These are phyloP conservation scores for Anthopleura sola DNA, from an alignment of 64 coral and sea anemone species.

Conservation along the genomic window DNA sequence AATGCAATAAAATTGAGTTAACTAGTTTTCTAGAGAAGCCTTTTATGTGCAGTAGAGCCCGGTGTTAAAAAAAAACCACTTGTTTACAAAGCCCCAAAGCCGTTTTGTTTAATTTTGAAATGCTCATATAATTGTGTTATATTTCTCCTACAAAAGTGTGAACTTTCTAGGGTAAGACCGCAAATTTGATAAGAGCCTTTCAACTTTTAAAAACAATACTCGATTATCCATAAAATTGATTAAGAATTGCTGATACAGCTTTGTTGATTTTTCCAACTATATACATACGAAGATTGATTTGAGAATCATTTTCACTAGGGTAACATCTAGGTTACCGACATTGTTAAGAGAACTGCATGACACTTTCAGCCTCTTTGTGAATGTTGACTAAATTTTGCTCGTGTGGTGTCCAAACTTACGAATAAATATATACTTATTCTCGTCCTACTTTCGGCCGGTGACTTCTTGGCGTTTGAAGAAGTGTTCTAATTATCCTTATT, in stretches of 20 bases:
- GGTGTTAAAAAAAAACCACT: too few species aligned
- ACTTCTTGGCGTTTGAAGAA: background rate
- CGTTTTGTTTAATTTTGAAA: background rate
- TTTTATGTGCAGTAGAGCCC: too few species aligned
- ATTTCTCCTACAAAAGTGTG: background rate
- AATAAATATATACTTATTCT: background rate
- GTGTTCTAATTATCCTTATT: background rate
- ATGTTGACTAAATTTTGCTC: background rate
- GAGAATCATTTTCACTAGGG: background rate
- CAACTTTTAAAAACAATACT: background rate
- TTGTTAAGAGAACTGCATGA: too few species aligned
- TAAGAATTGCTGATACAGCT: background rate
- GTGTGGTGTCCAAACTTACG: background rate
- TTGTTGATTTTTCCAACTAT: background rate
- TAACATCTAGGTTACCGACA: background rate
- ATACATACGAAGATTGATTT: background rate
- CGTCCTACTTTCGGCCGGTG: background rate
- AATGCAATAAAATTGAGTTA: too few species aligned
- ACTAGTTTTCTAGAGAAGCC: too few species aligned
- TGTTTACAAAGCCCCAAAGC: background rate
- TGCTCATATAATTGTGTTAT: background rate
- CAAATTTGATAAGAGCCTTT: background rate
- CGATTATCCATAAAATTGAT: constrained; percentile 1
- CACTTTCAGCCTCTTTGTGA: background rate
- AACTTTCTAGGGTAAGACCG: background rate